Evolutionary conservation across 2,888 invertebrate genomes (phyloP).

Genomic region (Elegia similella): DNA sequence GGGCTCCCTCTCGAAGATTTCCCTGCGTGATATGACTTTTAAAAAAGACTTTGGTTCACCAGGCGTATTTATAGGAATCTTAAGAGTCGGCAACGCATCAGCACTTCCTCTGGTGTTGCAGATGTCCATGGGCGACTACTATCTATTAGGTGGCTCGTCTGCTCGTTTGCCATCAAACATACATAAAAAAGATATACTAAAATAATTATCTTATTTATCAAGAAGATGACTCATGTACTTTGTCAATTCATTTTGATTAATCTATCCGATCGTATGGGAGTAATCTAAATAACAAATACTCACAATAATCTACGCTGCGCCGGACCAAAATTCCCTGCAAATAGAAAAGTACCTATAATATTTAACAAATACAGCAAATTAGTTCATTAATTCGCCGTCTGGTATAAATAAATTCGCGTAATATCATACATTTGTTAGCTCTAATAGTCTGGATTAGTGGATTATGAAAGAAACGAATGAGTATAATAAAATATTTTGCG

Average conservation of each 20-base stretch:
- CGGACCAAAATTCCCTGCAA: conserved; percentile 30
- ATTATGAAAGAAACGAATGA: background rate
- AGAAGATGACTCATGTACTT: no score
- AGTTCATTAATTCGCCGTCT: background rate
- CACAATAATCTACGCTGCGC: conserved; percentile 37
- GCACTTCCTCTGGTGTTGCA: no score
- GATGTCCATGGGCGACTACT: no score
- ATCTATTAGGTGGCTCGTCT: no score
- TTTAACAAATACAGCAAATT: background rate
- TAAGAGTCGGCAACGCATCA: no score
- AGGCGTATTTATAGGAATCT: no score
- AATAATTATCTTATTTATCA: no score
- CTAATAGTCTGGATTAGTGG: background rate
- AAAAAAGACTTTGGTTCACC: no score
- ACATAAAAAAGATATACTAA: no score
- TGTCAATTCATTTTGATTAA: background rate
- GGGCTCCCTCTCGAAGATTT: no score
- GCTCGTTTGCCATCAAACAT: no score
- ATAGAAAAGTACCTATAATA: conserved; percentile 17
- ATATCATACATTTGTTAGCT: background rate
- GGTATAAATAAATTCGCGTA: background rate
- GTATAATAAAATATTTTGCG: background rate
- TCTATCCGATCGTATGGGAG: background rate
- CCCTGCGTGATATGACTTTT: no score
- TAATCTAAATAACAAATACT: conserved; percentile 27